Conservation (phyloP, 2,797 vertebrate species). For the Falco rusticolus region DNA sequence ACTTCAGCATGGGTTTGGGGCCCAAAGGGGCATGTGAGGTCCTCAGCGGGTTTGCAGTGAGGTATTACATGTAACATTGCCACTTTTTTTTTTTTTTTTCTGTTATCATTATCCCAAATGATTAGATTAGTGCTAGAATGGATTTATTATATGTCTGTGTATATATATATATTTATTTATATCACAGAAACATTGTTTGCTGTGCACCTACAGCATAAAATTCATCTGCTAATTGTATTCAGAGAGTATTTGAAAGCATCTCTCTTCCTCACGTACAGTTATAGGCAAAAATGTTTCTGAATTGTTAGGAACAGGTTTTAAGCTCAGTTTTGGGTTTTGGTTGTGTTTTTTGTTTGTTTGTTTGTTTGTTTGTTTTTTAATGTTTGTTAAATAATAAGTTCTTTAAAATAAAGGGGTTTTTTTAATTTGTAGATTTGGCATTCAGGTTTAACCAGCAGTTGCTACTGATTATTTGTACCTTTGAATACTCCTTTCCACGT, state of each 20-base stretch:
- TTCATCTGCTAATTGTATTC: background rate
- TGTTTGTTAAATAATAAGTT: background rate
- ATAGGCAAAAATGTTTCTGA: background rate
- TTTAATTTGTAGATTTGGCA: background rate
- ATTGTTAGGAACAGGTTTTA: background rate
- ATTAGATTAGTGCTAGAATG: background rate
- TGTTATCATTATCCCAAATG: background rate
- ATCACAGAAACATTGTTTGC: background rate
- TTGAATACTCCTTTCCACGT: background rate
- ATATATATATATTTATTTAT: background rate
- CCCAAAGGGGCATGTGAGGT: background rate
- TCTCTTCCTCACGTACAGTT: background rate
- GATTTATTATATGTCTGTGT: background rate
- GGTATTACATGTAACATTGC: background rate
- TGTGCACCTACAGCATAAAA: background rate
- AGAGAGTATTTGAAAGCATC: background rate
- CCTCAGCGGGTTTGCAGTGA: background rate
- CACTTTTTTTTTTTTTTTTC: background rate
- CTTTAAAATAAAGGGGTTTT: no score
- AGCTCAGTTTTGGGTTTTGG: background rate
- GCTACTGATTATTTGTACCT: background rate
- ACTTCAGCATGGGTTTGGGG: background rate
- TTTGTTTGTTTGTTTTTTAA: no score
- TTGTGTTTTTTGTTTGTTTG: no score
- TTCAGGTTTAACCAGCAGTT: background rate